Percentiles rank a stretch among this genome's conserved stretches.
Conservation (phyloP, 2,113 vertebrate genomes). For the Lagopus leucura region DNA sequence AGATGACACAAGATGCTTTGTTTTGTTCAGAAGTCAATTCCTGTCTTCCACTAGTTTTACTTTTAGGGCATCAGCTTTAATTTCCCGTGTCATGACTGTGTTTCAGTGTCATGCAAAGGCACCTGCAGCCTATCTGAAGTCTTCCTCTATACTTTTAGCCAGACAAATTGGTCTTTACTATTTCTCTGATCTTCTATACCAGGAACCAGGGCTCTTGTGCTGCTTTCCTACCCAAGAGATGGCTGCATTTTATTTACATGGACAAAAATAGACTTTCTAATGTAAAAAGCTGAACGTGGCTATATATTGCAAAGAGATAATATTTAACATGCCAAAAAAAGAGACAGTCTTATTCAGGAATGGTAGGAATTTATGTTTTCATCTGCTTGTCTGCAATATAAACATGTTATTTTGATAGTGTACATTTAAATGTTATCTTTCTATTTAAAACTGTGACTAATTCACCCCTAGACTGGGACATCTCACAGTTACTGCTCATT, state of each 20-base stretch:
- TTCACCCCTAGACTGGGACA: neutral
- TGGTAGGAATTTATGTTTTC: neutral
- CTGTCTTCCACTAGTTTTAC: neutral
- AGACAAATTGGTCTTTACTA: neutral
- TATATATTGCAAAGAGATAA: neutral
- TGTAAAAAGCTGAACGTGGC: neutral
- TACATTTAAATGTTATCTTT: neutral
- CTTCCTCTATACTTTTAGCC: neutral
- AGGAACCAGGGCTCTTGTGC: neutral
- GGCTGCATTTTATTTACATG: neutral
- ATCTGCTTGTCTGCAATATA: neutral
- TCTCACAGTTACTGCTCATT: neutral
- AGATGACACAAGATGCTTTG: neutral
- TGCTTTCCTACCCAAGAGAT: neutral
- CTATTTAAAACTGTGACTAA: conserved; percentile 3
- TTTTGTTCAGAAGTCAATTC: neutral
- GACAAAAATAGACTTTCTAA: neutral
- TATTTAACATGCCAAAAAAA: neutral
- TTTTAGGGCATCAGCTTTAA: neutral
- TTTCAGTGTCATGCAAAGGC: accelerated
- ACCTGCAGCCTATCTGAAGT: neutral
- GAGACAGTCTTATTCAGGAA: neutral
- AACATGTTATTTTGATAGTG: neutral
- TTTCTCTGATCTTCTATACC: neutral
- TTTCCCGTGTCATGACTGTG: neutral